Evolutionary conservation across 2,797 vertebrate genomes (phyloP), one percentile per base, ranked within the genome.

Genomic region (Perodicticus potto): DNA sequence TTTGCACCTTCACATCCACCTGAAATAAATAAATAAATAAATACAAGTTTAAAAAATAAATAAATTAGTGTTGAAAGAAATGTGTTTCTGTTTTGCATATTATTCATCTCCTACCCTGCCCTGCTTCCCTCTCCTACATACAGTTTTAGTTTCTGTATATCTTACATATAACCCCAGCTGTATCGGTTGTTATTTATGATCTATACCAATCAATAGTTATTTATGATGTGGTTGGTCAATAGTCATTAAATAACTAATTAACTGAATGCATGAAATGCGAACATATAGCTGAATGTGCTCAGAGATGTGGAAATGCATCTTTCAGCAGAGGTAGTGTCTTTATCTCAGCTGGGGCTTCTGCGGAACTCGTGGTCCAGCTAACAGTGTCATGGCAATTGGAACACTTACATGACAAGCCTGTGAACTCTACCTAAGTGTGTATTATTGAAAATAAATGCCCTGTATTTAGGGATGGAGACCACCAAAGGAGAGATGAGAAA

Each of bases 401-500:
- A 37, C 4, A 23, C 11, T 25, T 45, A 20, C 0, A 23, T 16
- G 29, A 7, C 40, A 92, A 55, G 43, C 12, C 37, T 7, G 27
- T 16, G 4, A 89, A 72, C 27, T 27, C 37, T 78, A 63, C 49
- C 43, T 59, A 29, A 3, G 25, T 55, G 23, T 45, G 1, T 78
- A 17, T 69, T 87, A 83, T 92, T 53, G 0, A 19, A 86, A 96
- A 81, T 63, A 94, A 82, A 90, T 82, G 13, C 27, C 83, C 37
- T 49, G 5, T 61, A 32, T 61, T 69, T 87, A 74, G n/a, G 14
- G 25, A 70, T 77, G 32, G 34, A 80, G 77, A 59, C 32, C 84
- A n/a, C 45, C 49, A 37, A 80, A 55, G 4, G 2, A 8, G 0
- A 37, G 23, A 37, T 7, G 17, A 20, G 65, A 45, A 78, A 88